Base-by-base conservation (phyloP, 2,888 invertebrate species). In the Agriopis leucophaearia region DNA sequence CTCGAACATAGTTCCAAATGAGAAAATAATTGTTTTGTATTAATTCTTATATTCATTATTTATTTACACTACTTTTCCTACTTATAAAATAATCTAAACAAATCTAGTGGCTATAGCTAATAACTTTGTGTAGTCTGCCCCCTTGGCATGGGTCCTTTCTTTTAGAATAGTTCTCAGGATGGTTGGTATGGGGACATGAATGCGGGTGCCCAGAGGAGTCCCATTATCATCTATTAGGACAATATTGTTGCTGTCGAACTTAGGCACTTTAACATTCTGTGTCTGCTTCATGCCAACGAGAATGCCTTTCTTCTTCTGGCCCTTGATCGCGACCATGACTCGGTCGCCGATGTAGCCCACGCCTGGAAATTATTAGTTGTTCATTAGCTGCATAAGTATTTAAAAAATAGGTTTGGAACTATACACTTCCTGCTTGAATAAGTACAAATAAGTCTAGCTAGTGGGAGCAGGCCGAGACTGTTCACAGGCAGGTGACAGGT, bases 221-320 rank as follows among this genome's bases (percentile, higher is more conserved):
- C 99, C 99, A 81, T 95, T 97, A 81, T 99, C 99, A 82, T 99
- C 99, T 50, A 99, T 97, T 0, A 99, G 93, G 0, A 99, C 99
- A 63, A 99, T 92, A 90, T 99, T 99, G 86, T 99, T 99, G 81
- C 97, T 97, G 87, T 99, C 99, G 87, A 97, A 98, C 85, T 97
- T 97, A 0, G 99, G 99, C 45, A 98, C 95, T 87, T 97, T 96
- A 0, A 96, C 89, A 64, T 95, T 95, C 86, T 99, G 99, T 61
- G 95, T 96, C 82, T 97, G 97, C 83, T 97, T 98, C 57, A 98
- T 91, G 0, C 99, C 99, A 3, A 92, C 91, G 0, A 92, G 94
- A 71, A 98, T 97, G 7, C 97, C 99, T 85, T 97, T 98, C 84
- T 98, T 98, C 95, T 98, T 99, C 87, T 99, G 97, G 6, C 99